These are phyloP conservation scores for Serrognathus titanus DNA, from an alignment of 2,888 invertebrate genomes.

Conservation along the genomic window DNA sequence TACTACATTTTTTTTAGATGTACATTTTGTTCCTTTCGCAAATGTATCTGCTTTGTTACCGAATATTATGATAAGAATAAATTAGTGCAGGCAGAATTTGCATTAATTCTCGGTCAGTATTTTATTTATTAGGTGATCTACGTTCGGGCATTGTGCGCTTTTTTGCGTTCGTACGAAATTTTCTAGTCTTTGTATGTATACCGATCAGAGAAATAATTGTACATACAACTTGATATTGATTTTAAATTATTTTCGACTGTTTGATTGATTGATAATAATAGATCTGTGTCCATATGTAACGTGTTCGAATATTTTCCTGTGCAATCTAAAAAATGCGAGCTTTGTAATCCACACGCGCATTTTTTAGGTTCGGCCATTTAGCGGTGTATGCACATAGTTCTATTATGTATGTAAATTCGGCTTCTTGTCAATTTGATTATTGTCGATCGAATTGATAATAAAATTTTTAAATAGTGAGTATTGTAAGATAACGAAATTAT, in stretches of 20 bases:
- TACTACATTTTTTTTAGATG: no score
- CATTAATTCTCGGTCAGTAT: no score
- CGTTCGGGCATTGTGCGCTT: constrained; percentile 4
- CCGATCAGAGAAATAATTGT: constrained; percentile 9
- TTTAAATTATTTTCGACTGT: constrained; percentile 2
- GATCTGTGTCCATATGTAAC: constrained; percentile 11
- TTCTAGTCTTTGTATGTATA: constrained; percentile 15
- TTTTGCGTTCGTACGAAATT: constrained; percentile 7
- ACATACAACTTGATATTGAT: constrained; percentile 1
- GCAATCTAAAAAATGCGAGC: no score
- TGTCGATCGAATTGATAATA: constrained; percentile 1
- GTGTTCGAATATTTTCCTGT: no score
- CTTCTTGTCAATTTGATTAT: no score
- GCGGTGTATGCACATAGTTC: constrained; percentile 17
- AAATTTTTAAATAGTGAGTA: constrained; percentile 8
- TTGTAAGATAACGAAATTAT: constrained; percentile 8
- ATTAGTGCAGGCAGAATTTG: no score
- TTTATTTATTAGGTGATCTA: no score
- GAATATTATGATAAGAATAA: no score
- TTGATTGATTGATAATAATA: constrained; percentile 7
- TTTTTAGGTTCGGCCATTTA: constrained; percentile 4
- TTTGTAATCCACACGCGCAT: neutral
- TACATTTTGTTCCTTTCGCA: no score
- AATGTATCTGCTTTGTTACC: no score
- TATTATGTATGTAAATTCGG: constrained; percentile 2